phyloP scores from a whole-genome alignment of 2,797 vertebrate species.

The Perodicticus potto region DNA sequence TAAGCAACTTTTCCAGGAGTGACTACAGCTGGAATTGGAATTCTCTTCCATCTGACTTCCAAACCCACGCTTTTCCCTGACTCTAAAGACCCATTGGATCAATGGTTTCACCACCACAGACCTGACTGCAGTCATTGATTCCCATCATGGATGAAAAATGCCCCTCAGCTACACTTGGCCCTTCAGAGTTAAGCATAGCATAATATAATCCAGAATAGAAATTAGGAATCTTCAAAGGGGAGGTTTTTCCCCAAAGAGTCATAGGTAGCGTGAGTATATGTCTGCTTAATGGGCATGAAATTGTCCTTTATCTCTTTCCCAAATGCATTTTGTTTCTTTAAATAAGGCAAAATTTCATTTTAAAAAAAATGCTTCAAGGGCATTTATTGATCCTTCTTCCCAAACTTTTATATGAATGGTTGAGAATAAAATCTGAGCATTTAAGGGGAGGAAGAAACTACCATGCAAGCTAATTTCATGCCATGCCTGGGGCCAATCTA shows the following conservation, averaged over 20 bases:
- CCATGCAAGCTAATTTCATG: conserved; percentile 50
- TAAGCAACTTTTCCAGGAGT: neutral
- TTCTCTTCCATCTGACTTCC: neutral
- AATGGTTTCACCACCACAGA: neutral
- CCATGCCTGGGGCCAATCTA: conserved; percentile 31
- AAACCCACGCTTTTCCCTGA: neutral
- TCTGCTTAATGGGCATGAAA: conserved; percentile 26
- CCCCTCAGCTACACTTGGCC: neutral
- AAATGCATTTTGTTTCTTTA: conserved; percentile 65
- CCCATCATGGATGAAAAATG: neutral
- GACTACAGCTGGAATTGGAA: neutral
- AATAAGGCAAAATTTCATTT: conserved; percentile 62
- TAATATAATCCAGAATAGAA: neutral
- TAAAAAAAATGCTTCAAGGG: conserved; percentile 34
- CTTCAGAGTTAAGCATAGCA: neutral
- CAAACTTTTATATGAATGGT: conserved; percentile 71
- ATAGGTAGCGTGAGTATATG: neutral
- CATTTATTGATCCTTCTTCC: conserved; percentile 66
- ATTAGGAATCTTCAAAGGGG: conserved; percentile 27
- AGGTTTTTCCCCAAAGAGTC: neutral
- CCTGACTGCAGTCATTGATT: neutral
- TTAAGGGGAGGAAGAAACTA: conserved; percentile 50
- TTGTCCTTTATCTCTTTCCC: conserved; percentile 31
- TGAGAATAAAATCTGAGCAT: conserved; percentile 67
- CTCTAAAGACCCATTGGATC: neutral